These are phyloP conservation scores for Tringa solitaria DNA, from an alignment of 2,113 vertebrate genomes.

Conservation along the genomic window DNA sequence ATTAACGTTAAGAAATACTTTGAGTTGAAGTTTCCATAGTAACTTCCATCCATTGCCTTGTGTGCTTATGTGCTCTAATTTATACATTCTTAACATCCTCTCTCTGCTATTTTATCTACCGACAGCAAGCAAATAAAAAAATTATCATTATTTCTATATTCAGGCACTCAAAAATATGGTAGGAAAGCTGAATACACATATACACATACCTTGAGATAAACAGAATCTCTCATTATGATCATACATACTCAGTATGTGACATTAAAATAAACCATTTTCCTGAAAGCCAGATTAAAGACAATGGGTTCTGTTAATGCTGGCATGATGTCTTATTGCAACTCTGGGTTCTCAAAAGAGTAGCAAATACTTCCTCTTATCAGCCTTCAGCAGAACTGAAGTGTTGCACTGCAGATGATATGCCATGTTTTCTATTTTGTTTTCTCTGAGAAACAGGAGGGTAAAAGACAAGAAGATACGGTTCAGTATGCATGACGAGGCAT, in stretches of 20 bases:
- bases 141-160: neutral
- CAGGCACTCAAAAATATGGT: neutral
- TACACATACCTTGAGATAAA: neutral
- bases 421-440: neutral
- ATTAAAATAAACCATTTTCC: neutral
- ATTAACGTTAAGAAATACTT: neutral
- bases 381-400: neutral
- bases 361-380: neutral
- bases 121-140: neutral
- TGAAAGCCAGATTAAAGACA: constrained; percentile 10
- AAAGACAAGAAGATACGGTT: neutral
- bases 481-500: neutral
- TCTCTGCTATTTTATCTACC: neutral
- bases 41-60: neutral
- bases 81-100: neutral
- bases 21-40: neutral
- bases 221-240: neutral
- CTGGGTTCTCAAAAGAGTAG: neutral
- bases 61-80: neutral
- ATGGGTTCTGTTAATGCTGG: neutral
- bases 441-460: neutral
- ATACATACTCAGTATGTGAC: neutral
- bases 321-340: neutral
- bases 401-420: neutral
- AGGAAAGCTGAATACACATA: neutral